These are phyloP conservation scores for Phacellophora camtschatica DNA, from an alignment of 30 jellyfish, hydroid and myxozoan genomes.

Conservation along the genomic window DNA sequence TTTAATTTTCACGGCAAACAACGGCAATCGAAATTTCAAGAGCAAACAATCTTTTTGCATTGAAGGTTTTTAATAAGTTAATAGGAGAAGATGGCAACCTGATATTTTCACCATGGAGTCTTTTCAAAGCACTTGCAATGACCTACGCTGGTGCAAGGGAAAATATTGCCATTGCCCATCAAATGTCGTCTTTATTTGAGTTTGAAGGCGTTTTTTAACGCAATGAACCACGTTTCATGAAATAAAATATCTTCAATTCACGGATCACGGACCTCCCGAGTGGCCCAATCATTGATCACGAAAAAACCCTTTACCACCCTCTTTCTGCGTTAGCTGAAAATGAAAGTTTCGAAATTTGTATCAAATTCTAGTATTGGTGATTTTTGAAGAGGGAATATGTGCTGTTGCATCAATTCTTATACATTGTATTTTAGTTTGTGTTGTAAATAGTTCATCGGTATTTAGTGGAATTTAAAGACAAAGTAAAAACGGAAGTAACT, in stretches of 20 bases:
- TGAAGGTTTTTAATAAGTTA: not conserved
- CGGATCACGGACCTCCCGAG: too few relatives aligned
- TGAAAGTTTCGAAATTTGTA: not conserved
- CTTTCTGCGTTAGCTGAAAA: not conserved
- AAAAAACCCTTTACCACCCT: not conserved
- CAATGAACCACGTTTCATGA: too few relatives aligned
- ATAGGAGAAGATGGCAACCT: not conserved
- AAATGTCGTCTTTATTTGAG: constrained; percentile 1
- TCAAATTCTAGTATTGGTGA: not conserved
- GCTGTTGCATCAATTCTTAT: too few relatives aligned
- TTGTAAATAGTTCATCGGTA: too few relatives aligned
- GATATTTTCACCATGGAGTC: constrained; percentile 28
- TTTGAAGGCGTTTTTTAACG: not conserved
- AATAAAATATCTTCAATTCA: too few relatives aligned
- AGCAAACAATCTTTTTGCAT: constrained; percentile 3
- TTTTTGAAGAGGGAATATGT: too few relatives aligned
- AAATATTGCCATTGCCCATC: constrained; percentile 29
- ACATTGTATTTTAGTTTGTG: too few relatives aligned
- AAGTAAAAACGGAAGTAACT: too few relatives aligned
- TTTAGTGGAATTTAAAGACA: too few relatives aligned
- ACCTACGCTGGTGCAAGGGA: constrained; percentile 36
- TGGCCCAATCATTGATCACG: not conserved
- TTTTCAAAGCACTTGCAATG: constrained; percentile 38
- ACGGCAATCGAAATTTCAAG: not conserved
- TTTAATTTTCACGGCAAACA: not conserved